Evolutionary conservation across 2,797 vertebrate genomes (phyloP).

Genomic region (Petrocephalus schoutedeni): DNA sequence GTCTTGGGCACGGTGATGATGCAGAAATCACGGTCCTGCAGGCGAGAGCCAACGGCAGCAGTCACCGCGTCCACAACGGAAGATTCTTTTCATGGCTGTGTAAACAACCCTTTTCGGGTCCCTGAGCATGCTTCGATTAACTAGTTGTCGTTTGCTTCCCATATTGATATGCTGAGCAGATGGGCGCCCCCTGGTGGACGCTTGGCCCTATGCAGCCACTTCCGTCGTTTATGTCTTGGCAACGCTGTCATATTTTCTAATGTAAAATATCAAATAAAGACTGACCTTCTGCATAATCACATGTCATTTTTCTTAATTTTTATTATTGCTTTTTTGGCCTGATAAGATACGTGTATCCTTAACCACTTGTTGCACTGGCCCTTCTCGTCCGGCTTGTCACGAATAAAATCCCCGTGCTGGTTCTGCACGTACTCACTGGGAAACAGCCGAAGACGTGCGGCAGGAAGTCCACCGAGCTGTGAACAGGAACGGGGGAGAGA

Average conservation of each 20-base stretch:
- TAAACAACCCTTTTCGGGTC: not conserved
- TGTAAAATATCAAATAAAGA: not conserved
- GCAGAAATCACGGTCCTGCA: constrained; percentile 76
- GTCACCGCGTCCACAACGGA: not conserved
- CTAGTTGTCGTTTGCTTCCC: not conserved
- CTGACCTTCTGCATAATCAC: not conserved
- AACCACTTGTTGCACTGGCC: not conserved
- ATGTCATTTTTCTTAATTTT: not conserved
- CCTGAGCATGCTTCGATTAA: not conserved
- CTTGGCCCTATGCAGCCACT: not conserved
- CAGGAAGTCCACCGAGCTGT: constrained; percentile 82
- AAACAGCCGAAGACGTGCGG: constrained; percentile 74
- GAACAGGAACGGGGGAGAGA: constrained; percentile 21
- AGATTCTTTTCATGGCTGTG: not conserved
- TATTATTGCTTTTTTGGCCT: not conserved
- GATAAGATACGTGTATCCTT: not conserved
- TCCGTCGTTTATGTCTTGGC: not conserved
- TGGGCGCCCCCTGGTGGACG: not conserved
- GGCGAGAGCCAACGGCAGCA: not conserved
- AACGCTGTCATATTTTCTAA: not conserved
- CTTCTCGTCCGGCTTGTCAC: not conserved
- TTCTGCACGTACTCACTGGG: constrained; percentile 67
- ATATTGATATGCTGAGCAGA: not conserved
- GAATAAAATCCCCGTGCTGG: not conserved
- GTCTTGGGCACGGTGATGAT: constrained; percentile 66